phyloP scores from a whole-genome alignment of 1,140 invertebrate genomes.

The Gonatopus flavifemur region DNA sequence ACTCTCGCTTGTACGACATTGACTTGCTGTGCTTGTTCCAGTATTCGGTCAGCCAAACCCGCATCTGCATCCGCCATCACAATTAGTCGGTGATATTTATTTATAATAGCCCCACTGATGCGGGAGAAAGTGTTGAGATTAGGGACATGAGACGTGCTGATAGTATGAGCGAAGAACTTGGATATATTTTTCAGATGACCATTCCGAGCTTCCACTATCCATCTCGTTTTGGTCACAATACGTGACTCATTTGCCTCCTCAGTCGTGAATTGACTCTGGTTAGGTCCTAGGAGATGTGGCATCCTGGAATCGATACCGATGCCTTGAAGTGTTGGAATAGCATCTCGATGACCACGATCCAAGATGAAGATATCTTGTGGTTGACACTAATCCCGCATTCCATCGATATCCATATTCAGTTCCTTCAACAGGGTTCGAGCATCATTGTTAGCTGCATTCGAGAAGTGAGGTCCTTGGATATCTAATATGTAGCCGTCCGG shows the following conservation, averaged over 20 bases:
- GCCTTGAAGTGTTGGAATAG: neutral
- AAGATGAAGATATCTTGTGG: constrained; percentile 3
- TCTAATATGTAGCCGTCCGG: neutral
- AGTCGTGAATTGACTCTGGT: neutral
- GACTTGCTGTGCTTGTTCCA: neutral
- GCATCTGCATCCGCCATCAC: constrained; percentile 8
- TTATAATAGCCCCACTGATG: constrained; percentile 15
- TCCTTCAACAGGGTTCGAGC: constrained; percentile 3
- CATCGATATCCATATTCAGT: neutral
- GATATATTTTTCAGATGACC: constrained; percentile 13
- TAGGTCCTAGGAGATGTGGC: constrained; percentile 7
- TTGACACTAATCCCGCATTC: constrained; percentile 12
- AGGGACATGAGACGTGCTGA: constrained; percentile 4
- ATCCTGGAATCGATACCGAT: constrained; percentile 13
- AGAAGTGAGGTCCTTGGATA: neutral
- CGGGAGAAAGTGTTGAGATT: constrained; percentile 7
- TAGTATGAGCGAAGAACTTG: constrained; percentile 12
- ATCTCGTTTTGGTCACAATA: constrained; percentile 15
- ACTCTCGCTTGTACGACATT: constrained; percentile 13
- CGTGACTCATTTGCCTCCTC: neutral
- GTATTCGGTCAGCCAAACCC: constrained; percentile 9
- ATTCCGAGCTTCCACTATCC: constrained; percentile 19
- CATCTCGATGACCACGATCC: neutral
- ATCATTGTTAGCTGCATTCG: constrained; percentile 5
- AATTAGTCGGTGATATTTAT: constrained; percentile 9